Conservation (phyloP, 2,888 invertebrate genomes). For the Unio delphinus region DNA sequence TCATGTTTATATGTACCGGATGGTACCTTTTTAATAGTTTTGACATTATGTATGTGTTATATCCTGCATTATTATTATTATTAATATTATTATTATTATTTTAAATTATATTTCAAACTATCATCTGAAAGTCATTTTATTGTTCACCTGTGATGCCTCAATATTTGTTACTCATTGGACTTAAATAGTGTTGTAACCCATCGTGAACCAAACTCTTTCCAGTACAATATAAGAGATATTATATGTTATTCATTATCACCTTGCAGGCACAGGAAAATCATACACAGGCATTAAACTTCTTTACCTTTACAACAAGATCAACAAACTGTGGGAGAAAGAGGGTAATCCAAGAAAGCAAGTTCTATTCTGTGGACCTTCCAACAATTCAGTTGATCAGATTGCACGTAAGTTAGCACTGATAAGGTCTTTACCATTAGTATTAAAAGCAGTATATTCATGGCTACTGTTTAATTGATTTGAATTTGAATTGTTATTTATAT, state of each 20-base stretch:
- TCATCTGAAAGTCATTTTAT: no score
- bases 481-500: neutral
- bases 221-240: no score
- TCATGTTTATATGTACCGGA: no score
- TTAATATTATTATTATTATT: no score
- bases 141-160: no score
- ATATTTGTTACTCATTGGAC: no score
- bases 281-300: constrained; percentile 57
- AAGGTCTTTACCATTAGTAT: neutral
- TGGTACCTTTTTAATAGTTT: no score
- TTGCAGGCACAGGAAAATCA: constrained; percentile 64
- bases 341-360: constrained; percentile 47
- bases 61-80: no score
- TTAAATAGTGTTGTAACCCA: no score
- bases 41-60: no score
- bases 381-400: constrained; percentile 65
- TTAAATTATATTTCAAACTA: no score
- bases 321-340: constrained; percentile 20
- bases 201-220: neutral
- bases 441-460: neutral
- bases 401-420: constrained; percentile 47
- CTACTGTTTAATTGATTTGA: neutral
- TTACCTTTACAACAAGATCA: constrained; percentile 47
- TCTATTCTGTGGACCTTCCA: constrained; percentile 68
- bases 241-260: no score